Evolutionary conservation across 2,888 invertebrate species (phyloP).

Genomic region (Stegophylla sp.): DNA sequence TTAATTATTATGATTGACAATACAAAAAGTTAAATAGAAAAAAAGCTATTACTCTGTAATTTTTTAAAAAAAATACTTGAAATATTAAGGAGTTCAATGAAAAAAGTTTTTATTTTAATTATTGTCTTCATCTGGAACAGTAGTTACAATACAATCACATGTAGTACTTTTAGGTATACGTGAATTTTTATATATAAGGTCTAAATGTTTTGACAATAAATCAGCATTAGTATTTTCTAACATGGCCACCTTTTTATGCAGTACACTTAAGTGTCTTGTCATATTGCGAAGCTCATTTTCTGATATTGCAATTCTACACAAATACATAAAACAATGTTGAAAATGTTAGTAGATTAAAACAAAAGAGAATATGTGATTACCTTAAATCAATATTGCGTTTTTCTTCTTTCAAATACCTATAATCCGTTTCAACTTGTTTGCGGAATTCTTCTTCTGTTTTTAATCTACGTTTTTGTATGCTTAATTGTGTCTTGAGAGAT

Average conservation of each 20-base stretch:
- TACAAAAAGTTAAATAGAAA: background rate
- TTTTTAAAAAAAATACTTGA: background rate
- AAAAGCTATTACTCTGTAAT: background rate
- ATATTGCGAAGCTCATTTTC: conserved; percentile 52
- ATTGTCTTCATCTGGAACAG: conserved; percentile 16
- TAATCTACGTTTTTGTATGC: conserved; percentile 63
- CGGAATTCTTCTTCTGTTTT: conserved; percentile 64
- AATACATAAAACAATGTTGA: background rate
- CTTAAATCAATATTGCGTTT: conserved; percentile 62
- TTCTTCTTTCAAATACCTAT: conserved; percentile 62
- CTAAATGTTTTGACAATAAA: conserved; percentile 63
- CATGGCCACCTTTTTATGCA: conserved; percentile 63
- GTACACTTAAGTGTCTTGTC: conserved; percentile 61
- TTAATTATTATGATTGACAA: background rate
- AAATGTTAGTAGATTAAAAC: background rate
- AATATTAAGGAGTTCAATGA: background rate
- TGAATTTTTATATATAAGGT: conserved; percentile 63
- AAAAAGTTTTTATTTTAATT: background rate
- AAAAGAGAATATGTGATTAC: conserved; percentile 56
- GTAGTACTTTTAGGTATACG: conserved; percentile 52
- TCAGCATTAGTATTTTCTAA: conserved; percentile 64
- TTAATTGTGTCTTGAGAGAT: conserved; percentile 63
- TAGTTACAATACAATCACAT: conserved; percentile 50
- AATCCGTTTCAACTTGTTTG: conserved; percentile 64
- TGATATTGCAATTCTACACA: conserved; percentile 43